Base-by-base conservation (phyloP, 1,140 invertebrate species). In the Bombyx mandarina region DNA sequence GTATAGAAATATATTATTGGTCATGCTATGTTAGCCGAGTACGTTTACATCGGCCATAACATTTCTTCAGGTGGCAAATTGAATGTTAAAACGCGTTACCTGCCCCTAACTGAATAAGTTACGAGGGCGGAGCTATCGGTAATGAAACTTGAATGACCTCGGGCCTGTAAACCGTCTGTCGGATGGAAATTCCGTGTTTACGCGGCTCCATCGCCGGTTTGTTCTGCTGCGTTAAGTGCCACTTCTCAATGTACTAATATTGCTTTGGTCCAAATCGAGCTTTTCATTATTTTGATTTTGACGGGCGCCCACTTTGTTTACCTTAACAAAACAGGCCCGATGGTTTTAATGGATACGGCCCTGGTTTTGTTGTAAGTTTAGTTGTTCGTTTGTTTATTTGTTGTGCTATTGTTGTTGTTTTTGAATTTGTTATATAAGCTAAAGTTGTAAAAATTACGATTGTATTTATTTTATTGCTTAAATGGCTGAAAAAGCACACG, bases 91-190 rank as follows among this genome's bases (percentile, higher is more conserved):
- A 75, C 71, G 71, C 71, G 77, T 79, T 79, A 81, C 80, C 80
- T 82, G 77, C 68, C 77, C 79, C 70, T 76, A 73, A 74, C 70
- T 83, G 80, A 86, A 86, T 86, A 83, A 86, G 77, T 83, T 83
- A 83, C 81, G 73, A 79, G 79, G 66, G 62, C 57, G 66, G 69
- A 74, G 73, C 67, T 83, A 86, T 83, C 81, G 80, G 79, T 81
- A 77, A 83, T 86, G 80, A 83, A 83, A 86, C 77, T 83, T 81
- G 79, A 82, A 83, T 86, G 80, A 83, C 80, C 75, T 60, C 62
- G 64, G 69, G 71, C 72, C 65, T 71, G 66, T 72, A 69, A 61
- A 75, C 65, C 65, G 71, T 71, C 73, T 72, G 57, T 62, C 61
- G 78, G 71, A 77, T 79, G 75, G 75, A 77, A 72, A 80, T 79